Evolutionary conservation across 2,888 invertebrate genomes (phyloP).

Genomic region (Andrena trimmerana): DNA sequence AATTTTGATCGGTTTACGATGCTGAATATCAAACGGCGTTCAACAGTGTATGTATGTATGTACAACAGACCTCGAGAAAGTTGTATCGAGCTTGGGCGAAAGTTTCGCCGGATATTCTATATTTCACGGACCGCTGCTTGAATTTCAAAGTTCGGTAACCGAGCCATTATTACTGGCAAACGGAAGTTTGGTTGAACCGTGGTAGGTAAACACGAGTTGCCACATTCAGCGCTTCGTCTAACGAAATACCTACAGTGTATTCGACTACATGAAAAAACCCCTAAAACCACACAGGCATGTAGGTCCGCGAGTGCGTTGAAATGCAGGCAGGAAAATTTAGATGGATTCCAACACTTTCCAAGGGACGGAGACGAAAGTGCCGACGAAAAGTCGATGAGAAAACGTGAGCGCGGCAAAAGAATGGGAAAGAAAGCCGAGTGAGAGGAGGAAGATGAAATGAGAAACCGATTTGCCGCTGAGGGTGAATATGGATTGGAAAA

Average conservation of each 20-base stretch:
- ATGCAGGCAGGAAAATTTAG: background rate
- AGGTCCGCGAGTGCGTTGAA: background rate
- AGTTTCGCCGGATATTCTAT: constrained; percentile 64
- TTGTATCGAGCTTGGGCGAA: constrained; percentile 50
- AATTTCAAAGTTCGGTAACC: constrained; percentile 65
- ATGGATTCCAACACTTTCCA: background rate
- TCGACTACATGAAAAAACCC: constrained; percentile 51
- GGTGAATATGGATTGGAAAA: background rate
- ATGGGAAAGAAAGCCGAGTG: background rate
- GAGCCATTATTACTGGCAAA: constrained; percentile 64
- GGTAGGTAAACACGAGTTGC: constrained; percentile 62
- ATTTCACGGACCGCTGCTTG: constrained; percentile 58
- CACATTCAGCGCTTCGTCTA: constrained; percentile 51
- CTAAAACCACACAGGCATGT: background rate
- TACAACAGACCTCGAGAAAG: constrained; percentile 37
- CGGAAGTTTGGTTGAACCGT: constrained; percentile 61
- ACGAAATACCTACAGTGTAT: constrained; percentile 40
- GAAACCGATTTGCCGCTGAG: background rate
- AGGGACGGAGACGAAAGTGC: background rate
- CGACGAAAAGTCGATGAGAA: background rate
- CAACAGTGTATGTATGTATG: background rate
- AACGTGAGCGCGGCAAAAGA: background rate
- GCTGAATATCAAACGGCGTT: constrained; percentile 16
- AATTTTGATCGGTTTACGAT: constrained; percentile 4
- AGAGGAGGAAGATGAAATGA: background rate